Evolutionary conservation across 2,888 invertebrate species (phyloP), one percentile per base, ranked within the genome.

Genomic region (Dioctria linearis): DNA sequence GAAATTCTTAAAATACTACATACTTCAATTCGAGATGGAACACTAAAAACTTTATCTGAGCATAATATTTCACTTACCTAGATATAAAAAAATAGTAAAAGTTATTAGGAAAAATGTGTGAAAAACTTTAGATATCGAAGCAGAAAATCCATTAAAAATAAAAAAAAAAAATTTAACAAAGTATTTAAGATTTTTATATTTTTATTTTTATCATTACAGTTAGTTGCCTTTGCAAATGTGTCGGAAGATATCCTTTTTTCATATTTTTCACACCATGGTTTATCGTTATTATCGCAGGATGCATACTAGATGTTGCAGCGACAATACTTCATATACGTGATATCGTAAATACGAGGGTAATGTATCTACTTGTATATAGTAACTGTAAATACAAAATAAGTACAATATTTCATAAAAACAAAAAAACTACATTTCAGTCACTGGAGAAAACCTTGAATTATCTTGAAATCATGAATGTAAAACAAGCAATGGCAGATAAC

Each of bases 191-290:
- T 25, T 25, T 25, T 25, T 25, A 25, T 25, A 25, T 25, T 25
- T 25, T 25, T 25, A 25, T 25, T 25, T 25, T 25, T 25, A 25
- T 25, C 76, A 11, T 82, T 82, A 5, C 80, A 86, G 87, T 85
- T 80, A 81, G 82, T 6, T 80, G 80, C 11, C 76, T 79, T 37
- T 80, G 81, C 13, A 66, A 78, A 5, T 80, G 78, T n/a, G 13
- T 82, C 25, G 82, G 83, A 54, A 69, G 71, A 61, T 71, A 46
- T 11, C 66, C 78, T 9, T 83, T 83, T 69, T 80, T 75, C 5
- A 51, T 85, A 2, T 84, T 86, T 71, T 88, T 87, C 81, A 86
- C 87, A 84, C 90, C 90, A 8, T 90, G 90, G 90, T 85, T 90
- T 49, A 13, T 89, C 5, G 83, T 86, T 4, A 85, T 88, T 5